These are phyloP conservation scores for Drosophila insularis DNA, from an alignment of 1,140 invertebrate genomes.

Conservation along the genomic window DNA sequence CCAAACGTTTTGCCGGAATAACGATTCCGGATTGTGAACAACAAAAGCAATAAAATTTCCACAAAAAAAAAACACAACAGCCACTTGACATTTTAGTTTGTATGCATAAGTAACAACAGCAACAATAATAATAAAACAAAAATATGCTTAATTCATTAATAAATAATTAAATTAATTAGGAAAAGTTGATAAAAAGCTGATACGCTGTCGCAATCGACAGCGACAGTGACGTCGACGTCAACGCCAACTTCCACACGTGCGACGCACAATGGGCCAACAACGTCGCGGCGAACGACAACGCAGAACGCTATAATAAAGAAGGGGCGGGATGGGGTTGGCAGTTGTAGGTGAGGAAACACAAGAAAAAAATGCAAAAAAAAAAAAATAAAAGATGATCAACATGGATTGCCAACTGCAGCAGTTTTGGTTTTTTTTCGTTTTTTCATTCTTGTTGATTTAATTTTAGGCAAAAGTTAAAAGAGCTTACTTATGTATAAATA, in stretches of 20 bases:
- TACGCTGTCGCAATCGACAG: constrained; percentile 6
- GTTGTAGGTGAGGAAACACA: constrained; percentile 61
- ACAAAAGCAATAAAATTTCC: constrained; percentile 3
- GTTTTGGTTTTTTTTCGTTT: constrained; percentile 20
- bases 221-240: constrained; percentile 11
- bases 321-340: not conserved
- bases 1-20: not conserved
- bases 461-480: constrained; percentile 74
- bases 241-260: constrained; percentile 59
- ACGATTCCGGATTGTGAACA: not conserved
- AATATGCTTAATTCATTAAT: constrained; percentile 20
- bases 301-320: not conserved
- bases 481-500: constrained; percentile 14
- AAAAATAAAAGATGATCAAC: constrained; percentile 25
- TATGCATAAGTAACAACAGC: not conserved
- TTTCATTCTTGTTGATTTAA: constrained; percentile 51
- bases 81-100: not conserved
- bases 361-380: constrained; percentile 51
- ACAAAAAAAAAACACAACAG: not conserved
- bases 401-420: constrained; percentile 18
- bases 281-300: not conserved
- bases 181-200: constrained; percentile 10
- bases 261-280: constrained; percentile 38
- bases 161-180: constrained; percentile 55
- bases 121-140: too few relatives aligned